Evolutionary conservation across 2,888 invertebrate species (phyloP).

Genomic region (Eumacrocentrus americanus): DNA sequence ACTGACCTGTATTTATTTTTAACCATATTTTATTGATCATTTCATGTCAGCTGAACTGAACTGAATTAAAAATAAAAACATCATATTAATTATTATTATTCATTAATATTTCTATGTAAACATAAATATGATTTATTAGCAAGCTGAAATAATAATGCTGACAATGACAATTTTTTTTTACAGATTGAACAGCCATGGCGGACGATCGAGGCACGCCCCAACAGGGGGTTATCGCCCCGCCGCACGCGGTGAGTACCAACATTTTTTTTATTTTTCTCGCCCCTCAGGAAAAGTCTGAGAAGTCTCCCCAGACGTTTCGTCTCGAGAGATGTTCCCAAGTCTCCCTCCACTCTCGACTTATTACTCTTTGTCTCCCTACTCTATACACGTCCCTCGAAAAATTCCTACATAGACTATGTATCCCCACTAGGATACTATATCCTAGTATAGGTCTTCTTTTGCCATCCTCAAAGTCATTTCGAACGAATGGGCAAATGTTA

Average conservation of each 20-base stretch:
- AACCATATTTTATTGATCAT: too few relatives aligned
- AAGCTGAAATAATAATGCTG: conserved; percentile 9
- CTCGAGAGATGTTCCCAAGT: conserved; percentile 26
- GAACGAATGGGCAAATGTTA: conserved; percentile 15
- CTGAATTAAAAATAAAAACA: too few relatives aligned
- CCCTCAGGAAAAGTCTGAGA: neutral
- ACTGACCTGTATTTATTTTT: too few relatives aligned
- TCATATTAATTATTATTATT: too few relatives aligned
- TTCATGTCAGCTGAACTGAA: too few relatives aligned
- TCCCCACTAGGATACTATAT: too few relatives aligned
- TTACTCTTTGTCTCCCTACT: conserved; percentile 18
- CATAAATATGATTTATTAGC: conserved; percentile 3
- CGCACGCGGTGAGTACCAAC: conserved; percentile 49
- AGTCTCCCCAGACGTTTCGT: conserved; percentile 15
- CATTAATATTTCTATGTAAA: conserved; percentile 12
- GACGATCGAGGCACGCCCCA: conserved; percentile 54
- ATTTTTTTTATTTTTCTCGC: conserved; percentile 15
- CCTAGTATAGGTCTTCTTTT: too few relatives aligned
- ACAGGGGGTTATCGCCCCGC: conserved; percentile 50
- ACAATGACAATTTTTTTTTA: conserved; percentile 33
- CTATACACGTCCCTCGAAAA: neutral
- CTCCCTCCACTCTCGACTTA: conserved; percentile 14
- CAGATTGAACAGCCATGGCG: conserved; percentile 52
- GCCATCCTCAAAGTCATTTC: conserved; percentile 7
- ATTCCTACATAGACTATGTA: too few relatives aligned